Base-by-base conservation (phyloP, 2,888 invertebrate genomes). In the Philereme vetulata region DNA sequence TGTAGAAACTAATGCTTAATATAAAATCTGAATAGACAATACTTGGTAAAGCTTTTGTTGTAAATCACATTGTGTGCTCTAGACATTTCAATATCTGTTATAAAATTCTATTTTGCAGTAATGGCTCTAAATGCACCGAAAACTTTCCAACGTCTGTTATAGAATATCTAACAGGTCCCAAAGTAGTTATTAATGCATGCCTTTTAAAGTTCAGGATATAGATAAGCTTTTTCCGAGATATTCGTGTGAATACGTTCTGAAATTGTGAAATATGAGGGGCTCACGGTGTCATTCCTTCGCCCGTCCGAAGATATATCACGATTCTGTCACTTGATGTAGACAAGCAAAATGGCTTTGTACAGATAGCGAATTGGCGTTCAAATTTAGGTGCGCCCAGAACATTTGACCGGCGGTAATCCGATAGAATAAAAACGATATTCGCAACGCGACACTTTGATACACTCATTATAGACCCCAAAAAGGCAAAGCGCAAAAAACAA, bases 241-340 rank as follows among this genome's bases (percentile, higher is more conserved):
- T 80, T 77, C 72, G 61, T 76, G 78, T 76, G 80, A 77, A 82
- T 85, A 83, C 80, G 68, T 53, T 65, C 64, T 64, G 79, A 82
- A 84, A 86, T 86, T 82, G 83, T 85, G 82, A 87, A 85, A 87
- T 86, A 89, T 85, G 84, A 83, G 71, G 68, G 81, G 84, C 82
- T 85, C 81, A 82, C 70, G 60, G 77, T 82, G 85, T 84, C 86
- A 82, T 80, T 84, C 76, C 78, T 77, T 75, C 76, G 75, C 52
- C 75, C 62, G 59, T 75, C 75, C 72, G 76, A 79, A 81, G 82
- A 86, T 85, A 84, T 88, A 88, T 86, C 80, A 67, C 65, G 55
- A 56, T 61, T 57, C 62, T 60, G 63, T 62, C 67, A 64, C 55
- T 67, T 64, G 62, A 64, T 59, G 62, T 64, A 65, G 65, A 65